Conservation (phyloP, 1,140 invertebrate genomes). For the Lordiphosa clarofinis region DNA sequence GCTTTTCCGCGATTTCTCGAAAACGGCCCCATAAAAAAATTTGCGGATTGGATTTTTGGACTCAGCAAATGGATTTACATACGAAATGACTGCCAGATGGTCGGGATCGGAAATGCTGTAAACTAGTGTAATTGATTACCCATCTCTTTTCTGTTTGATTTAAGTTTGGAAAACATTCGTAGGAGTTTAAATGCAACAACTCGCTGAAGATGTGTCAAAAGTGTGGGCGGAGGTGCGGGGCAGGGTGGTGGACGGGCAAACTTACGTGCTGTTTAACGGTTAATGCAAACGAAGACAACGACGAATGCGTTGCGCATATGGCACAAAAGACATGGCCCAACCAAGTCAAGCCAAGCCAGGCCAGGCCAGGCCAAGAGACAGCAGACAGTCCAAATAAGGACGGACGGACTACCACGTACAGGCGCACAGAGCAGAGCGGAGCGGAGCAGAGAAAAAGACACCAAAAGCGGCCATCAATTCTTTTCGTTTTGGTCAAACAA, state of each 20-base stretch:
- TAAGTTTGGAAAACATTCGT: constrained; percentile 31
- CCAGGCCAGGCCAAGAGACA: constrained; percentile 7
- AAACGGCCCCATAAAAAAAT: too few relatives aligned
- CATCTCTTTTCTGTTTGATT: constrained; percentile 2
- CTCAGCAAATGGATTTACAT: too few relatives aligned
- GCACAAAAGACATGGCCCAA: constrained; percentile 24
- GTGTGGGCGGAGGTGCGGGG: constrained; percentile 44
- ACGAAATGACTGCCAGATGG: too few relatives aligned
- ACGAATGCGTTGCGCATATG: constrained; percentile 65
- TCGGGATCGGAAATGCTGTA: too few relatives aligned
- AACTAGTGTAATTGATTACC: constrained; percentile 1
- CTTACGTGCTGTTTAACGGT: constrained; percentile 72
- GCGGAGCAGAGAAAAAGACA: constrained; percentile 12
- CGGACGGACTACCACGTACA: constrained; percentile 24
- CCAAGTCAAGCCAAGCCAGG: background rate
- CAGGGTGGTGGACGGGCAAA: constrained; percentile 10
- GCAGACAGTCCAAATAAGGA: constrained; percentile 49
- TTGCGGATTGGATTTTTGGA: too few relatives aligned
- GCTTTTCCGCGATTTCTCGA: too few relatives aligned
- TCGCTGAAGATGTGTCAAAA: constrained; percentile 70
- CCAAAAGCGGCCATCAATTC: constrained; percentile 70
- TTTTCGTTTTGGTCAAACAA: constrained; percentile 46
- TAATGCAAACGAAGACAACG: constrained; percentile 68
- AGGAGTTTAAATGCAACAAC: constrained; percentile 60
- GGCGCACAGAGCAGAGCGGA: constrained; percentile 7